A percentile compares a stretch with the other conserved stretches of the same genome.
Conservation (phyloP, 92 coral and sea anemone species). For the Galaxea fascicularis region DNA sequence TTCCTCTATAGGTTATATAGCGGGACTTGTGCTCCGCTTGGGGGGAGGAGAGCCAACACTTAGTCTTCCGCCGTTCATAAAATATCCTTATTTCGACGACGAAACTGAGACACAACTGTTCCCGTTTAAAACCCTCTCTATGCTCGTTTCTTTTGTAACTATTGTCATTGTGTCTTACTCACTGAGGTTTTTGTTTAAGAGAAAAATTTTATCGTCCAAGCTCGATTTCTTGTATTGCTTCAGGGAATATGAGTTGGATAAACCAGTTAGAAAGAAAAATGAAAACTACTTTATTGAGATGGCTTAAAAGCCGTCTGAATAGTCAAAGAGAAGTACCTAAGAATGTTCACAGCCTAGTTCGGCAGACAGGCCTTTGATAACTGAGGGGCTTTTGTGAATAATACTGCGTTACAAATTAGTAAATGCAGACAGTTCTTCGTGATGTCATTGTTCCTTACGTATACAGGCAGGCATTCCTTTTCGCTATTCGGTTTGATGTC, state of each 20-base stretch:
- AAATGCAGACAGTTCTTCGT: too few species aligned
- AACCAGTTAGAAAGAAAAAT: neutral
- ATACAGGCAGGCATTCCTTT: too few species aligned
- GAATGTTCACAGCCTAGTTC: neutral
- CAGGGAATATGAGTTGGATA: slow-evolving; percentile 51
- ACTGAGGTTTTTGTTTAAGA: slow-evolving; percentile 61
- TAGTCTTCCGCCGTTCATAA: slow-evolving; percentile 70
- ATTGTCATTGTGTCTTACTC: slow-evolving; percentile 70
- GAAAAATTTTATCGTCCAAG: slow-evolving; percentile 50
- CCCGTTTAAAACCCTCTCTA: slow-evolving; percentile 78
- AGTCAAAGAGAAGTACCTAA: neutral
- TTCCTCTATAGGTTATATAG: slow-evolving; percentile 76
- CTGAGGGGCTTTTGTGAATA: too few species aligned
- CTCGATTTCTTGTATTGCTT: slow-evolving; percentile 84
- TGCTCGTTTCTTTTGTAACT: slow-evolving; percentile 65
- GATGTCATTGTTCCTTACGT: too few species aligned
- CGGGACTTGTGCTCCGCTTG: slow-evolving; percentile 79
- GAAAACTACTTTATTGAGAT: neutral
- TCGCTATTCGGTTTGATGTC: too few species aligned
- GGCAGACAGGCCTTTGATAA: too few species aligned
- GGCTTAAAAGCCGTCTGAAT: too few species aligned
- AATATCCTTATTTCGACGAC: slow-evolving; percentile 81
- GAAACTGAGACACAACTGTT: slow-evolving; percentile 66
- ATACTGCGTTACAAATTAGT: too few species aligned
- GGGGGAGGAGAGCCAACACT: slow-evolving; percentile 85